phyloP scores from a whole-genome alignment of 2,888 invertebrate genomes.

The Conus canariensis region DNA sequence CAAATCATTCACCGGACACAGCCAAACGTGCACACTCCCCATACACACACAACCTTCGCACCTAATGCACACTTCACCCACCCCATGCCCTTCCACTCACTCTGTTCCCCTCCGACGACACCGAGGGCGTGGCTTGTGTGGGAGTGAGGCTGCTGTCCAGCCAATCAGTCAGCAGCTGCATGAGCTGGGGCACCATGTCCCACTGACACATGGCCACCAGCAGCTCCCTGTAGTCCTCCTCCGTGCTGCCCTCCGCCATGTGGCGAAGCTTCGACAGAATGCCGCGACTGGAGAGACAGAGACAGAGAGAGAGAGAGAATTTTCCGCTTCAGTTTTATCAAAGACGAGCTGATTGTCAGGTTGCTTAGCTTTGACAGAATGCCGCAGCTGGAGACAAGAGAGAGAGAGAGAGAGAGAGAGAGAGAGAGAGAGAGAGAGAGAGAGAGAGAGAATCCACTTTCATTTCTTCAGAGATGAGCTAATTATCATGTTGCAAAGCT shows the following conservation, averaged over 20 bases:
- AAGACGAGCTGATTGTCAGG: too few relatives aligned
- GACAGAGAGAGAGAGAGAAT: neutral
- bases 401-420: too few relatives aligned
- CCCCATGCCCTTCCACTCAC: neutral
- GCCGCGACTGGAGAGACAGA: slow-evolving; percentile 56
- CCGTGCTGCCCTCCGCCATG: slow-evolving; percentile 53
- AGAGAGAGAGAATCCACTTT: too few relatives aligned
- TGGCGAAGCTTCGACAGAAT: slow-evolving; percentile 66
- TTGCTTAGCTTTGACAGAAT: too few relatives aligned
- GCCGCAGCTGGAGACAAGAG: too few relatives aligned
- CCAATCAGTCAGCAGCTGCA: slow-evolving; percentile 69
- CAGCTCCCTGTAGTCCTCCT: slow-evolving; percentile 56
- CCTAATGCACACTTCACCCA: neutral
- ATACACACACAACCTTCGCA: neutral
- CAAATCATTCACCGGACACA: too few relatives aligned
- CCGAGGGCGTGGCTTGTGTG: neutral
- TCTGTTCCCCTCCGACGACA: too few relatives aligned
- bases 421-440: too few relatives aligned
- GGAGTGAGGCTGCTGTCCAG: slow-evolving; percentile 47
- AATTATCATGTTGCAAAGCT: too few relatives aligned
- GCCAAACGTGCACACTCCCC: too few relatives aligned
- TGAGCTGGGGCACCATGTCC: slow-evolving; percentile 61
- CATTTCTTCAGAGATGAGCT: too few relatives aligned
- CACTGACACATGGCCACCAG: slow-evolving; percentile 68
- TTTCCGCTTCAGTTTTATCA: neutral